Conservation (phyloP, 2,888 invertebrate species). For the Clitarchus hookeri region DNA sequence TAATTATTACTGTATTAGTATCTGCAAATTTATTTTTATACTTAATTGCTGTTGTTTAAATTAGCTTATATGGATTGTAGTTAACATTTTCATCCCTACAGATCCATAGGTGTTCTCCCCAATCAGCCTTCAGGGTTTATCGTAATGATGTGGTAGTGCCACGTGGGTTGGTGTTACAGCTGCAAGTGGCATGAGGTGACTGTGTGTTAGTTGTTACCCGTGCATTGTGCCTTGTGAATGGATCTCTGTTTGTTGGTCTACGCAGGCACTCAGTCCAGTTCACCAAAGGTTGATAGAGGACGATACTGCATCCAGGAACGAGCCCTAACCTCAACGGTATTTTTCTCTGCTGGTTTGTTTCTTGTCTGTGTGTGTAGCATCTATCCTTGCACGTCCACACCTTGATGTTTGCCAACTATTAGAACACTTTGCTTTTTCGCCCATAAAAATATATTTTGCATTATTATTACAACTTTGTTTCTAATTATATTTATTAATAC, state of each 20-base stretch:
- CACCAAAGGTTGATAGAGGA: constrained; percentile 82
- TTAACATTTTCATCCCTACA: too few relatives aligned
- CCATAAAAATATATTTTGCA: too few relatives aligned
- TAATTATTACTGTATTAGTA: too few relatives aligned
- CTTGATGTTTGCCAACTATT: background rate
- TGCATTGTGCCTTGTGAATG: background rate
- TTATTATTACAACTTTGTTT: too few relatives aligned
- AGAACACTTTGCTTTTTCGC: background rate
- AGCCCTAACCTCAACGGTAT: constrained; percentile 38
- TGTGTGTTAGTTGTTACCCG: background rate
- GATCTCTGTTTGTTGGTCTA: constrained; percentile 44
- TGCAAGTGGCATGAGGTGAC: constrained; percentile 6
- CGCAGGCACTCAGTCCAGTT: constrained; percentile 80
- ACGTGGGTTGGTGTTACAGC: background rate
- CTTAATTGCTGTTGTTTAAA: too few relatives aligned
- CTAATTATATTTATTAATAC: too few relatives aligned
- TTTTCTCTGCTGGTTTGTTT: constrained; percentile 27
- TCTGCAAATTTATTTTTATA: too few relatives aligned
- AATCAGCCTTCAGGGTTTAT: too few relatives aligned
- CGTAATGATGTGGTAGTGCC: too few relatives aligned
- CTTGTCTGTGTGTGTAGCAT: background rate
- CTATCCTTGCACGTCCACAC: background rate
- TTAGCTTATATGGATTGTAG: too few relatives aligned
- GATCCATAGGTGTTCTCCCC: too few relatives aligned
- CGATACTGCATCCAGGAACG: constrained; percentile 46